Evolutionary conservation across 2,113 vertebrate species (phyloP).

Genomic region (Sturnus vulgaris): DNA sequence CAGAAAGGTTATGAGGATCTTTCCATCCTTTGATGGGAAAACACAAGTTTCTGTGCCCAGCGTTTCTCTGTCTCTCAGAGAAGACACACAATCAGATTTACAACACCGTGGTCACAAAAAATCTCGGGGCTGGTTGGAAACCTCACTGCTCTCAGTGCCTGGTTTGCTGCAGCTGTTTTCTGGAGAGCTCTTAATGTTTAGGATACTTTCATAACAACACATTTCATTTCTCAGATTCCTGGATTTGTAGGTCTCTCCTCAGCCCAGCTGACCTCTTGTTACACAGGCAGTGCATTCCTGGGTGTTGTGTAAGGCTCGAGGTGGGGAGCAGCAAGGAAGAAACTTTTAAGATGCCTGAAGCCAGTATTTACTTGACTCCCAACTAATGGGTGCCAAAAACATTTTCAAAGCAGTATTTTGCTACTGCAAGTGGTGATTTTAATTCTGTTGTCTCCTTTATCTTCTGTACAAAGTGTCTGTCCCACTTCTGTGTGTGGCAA

Average conservation of each 20-base stretch:
- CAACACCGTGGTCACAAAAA: not conserved
- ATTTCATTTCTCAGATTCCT: not conserved
- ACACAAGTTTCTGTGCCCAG: not conserved
- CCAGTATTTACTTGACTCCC: not conserved
- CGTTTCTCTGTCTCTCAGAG: not conserved
- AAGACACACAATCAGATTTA: not conserved
- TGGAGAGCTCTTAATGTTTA: not conserved
- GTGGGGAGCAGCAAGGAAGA: slow-evolving; percentile 24
- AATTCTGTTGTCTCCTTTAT: not conserved
- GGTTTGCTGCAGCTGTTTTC: not conserved
- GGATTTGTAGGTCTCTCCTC: not conserved
- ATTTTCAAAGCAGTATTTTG: not conserved
- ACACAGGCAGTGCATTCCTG: not conserved
- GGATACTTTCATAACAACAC: not conserved
- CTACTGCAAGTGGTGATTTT: not conserved
- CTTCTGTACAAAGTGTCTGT: not conserved
- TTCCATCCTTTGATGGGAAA: not conserved
- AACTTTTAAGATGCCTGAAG: not conserved
- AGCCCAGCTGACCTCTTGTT: not conserved
- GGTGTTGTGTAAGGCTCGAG: not conserved
- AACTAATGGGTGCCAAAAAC: not conserved
- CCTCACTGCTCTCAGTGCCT: not conserved
- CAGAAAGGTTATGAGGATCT: not conserved
- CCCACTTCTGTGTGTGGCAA: not conserved
- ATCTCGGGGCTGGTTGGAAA: not conserved